Evolutionary conservation across 1,140 invertebrate species (phyloP).

Genomic region (Wiebesia pumilae): DNA sequence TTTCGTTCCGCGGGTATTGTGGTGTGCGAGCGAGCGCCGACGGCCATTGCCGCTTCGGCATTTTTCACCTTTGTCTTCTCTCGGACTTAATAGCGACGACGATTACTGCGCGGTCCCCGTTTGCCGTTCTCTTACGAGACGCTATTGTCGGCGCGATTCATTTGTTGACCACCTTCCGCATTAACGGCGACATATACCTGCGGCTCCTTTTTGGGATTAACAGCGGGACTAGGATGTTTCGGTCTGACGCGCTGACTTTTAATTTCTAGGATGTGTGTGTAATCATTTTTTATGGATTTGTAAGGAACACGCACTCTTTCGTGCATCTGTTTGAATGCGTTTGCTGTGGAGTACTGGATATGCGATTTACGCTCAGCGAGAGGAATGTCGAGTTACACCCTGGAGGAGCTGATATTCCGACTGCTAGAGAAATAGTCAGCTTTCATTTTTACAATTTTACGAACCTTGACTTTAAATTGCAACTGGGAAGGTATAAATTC

Average conservation of each 20-base stretch:
- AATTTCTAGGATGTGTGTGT: neutral
- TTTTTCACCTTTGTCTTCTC: constrained; percentile 12
- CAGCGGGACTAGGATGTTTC: no score
- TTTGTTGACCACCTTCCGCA: neutral
- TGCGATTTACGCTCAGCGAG: no score
- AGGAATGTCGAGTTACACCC: no score
- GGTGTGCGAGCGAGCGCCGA: neutral
- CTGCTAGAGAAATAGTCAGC: neutral
- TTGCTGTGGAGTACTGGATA: neutral
- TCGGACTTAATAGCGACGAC: neutral
- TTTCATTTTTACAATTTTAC: neutral
- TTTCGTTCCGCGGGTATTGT: neutral
- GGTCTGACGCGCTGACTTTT: neutral
- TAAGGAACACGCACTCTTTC: neutral
- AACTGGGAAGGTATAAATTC: no score
- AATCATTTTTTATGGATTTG: neutral
- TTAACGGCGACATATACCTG: neutral
- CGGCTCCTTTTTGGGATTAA: neutral
- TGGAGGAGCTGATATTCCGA: no score
- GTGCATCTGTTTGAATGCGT: neutral
- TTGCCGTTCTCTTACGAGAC: neutral
- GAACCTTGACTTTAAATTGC: neutral
- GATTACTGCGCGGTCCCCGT: neutral
- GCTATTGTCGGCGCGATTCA: neutral
- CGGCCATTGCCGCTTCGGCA: no score